These are phyloP conservation scores for Lasius fuliginosus DNA, from an alignment of 2,888 invertebrate genomes.

Conservation along the genomic window DNA sequence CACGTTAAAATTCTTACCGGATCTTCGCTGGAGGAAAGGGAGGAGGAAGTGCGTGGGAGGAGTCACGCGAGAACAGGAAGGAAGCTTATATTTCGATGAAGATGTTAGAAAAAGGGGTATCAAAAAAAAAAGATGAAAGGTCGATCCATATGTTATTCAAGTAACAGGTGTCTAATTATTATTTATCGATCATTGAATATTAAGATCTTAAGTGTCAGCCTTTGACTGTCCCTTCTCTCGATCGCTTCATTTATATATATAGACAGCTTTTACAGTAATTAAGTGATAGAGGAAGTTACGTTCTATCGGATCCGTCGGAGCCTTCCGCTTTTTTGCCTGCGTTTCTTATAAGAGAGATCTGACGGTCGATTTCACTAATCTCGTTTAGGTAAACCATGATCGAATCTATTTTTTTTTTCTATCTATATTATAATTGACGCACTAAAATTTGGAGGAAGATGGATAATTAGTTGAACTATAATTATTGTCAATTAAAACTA, in stretches of 20 bases:
- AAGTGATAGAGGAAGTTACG: constrained; percentile 56
- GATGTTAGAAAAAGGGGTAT: constrained; percentile 45
- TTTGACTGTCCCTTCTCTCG: constrained; percentile 38
- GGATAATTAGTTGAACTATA: background rate
- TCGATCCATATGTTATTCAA: constrained; percentile 59
- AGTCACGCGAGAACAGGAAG: constrained; percentile 42
- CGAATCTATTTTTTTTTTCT: background rate
- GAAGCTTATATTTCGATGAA: constrained; percentile 46
- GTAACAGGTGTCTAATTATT: constrained; percentile 76
- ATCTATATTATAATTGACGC: background rate
- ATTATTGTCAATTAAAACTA: background rate
- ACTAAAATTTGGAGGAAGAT: background rate
- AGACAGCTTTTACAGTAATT: constrained; percentile 46
- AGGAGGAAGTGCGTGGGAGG: constrained; percentile 64
- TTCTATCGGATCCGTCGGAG: constrained; percentile 43
- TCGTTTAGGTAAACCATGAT: background rate
- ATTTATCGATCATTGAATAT: constrained; percentile 72
- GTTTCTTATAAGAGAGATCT: constrained; percentile 28
- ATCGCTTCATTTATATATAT: constrained; percentile 40
- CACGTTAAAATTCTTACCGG: constrained; percentile 16
- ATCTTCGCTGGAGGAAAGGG: constrained; percentile 12
- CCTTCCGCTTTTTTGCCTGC: constrained; percentile 47
- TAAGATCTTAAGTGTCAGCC: constrained; percentile 46
- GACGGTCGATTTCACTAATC: background rate
- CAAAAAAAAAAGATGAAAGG: constrained; percentile 59